Base-by-base conservation (phyloP, 2,888 invertebrate species). In the Oscheius sp. region DNA sequence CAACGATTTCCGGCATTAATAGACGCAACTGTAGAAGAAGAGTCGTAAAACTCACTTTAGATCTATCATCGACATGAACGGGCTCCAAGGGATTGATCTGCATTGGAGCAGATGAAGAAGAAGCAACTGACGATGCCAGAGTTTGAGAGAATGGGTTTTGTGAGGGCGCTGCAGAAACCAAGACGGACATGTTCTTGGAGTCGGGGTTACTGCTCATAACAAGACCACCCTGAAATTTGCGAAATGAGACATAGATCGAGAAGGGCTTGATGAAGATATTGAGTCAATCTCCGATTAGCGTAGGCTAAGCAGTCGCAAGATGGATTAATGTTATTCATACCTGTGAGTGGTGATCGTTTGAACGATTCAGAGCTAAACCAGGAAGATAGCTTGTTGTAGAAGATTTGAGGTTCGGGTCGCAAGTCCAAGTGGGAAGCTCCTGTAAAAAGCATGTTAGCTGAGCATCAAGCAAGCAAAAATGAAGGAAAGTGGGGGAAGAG, bases 191-290 rank as follows among this genome's bases (percentile, higher is more conserved):
- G 70, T 77, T 64, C n/a, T n/a, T n/a, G 29, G 73, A 68, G 65
- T 73, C 71, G 34, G 71, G 70, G 25, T 69, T 55, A 70, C 70
- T 65, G 57, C 63, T 78, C 78, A 78, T 78, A 73, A 78, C 78
- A 73, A 78, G 71, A 53, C 78, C 78, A 67, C 78, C 78, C 65
- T 75, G 70, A 27, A 68, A n/a, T n/a, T n/a, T n/a, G n/a, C n/a
- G n/a, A n/a, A n/a, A n/a, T n/a, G n/a, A n/a, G n/a, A n/a, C n/a
- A n/a, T n/a, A n/a, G n/a, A n/a, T n/a, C n/a, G n/a, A n/a, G n/a
- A 45, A 42, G 46, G 37, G 12, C 17, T n/a, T 29, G 34, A 8
- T 33, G n/a, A 31, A 25, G 8, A 17, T 8, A 20, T 10, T 45
- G 8, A 23, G 48, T 23, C 25, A 31, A 8, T 17, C 4, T 12